Percentiles rank a stretch among this genome's conserved stretches.
Evolutionary conservation across 2,113 vertebrate genomes (phyloP).

Genomic region (Larimichthys polyactis): DNA sequence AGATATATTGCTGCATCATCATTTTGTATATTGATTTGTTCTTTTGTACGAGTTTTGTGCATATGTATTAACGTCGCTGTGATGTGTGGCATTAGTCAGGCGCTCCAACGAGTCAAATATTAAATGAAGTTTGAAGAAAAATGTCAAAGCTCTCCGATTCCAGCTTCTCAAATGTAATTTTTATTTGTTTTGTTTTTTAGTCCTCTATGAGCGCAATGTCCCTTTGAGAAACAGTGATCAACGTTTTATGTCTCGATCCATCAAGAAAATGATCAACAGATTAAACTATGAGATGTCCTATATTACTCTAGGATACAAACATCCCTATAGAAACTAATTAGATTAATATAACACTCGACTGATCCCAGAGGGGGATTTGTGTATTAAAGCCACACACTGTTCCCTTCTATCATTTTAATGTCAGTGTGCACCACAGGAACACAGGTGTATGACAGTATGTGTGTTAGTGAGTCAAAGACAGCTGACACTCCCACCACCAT

Average conservation of each 20-base stretch:
- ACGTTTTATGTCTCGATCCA: no score
- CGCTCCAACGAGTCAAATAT: no score
- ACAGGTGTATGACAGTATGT: not conserved
- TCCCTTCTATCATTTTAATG: not conserved
- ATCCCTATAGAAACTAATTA: not conserved
- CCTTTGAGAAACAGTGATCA: no score
- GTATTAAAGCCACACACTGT: not conserved
- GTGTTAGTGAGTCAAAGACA: constrained; percentile 39
- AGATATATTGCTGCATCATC: not conserved
- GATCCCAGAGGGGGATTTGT: not conserved
- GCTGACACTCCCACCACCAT: constrained; percentile 11
- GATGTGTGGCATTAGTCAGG: not conserved
- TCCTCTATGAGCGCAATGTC: no score
- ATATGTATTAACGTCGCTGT: not conserved
- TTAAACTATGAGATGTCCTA: no score
- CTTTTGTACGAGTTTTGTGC: not conserved
- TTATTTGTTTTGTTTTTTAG: no score
- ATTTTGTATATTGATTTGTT: not conserved
- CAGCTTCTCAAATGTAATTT: no score
- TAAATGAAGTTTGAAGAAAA: no score
- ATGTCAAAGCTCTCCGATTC: no score
- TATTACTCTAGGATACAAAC: not conserved
- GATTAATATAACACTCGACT: not conserved
- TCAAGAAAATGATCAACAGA: no score
- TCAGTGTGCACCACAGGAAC: constrained; percentile 29